A percentile compares a stretch with the other conserved stretches of the same genome.
Evolutionary conservation across 2,113 vertebrate genomes (phyloP).

Genomic region (Cromileptes altivelis): DNA sequence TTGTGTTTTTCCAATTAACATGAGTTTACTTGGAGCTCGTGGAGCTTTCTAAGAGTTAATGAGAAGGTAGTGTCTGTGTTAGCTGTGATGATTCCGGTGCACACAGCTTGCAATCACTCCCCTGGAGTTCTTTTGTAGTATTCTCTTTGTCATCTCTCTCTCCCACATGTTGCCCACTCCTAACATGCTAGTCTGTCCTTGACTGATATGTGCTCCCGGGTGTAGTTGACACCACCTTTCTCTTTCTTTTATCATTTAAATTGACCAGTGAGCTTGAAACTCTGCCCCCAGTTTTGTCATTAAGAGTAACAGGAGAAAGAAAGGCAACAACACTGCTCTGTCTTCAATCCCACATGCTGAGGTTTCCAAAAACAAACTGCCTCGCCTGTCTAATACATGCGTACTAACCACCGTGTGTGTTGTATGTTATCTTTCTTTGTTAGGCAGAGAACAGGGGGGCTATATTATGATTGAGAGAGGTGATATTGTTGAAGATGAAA

Average conservation of each 20-base stretch:
- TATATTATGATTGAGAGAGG: slow-evolving; percentile 67
- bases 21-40: background rate
- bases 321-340: background rate
- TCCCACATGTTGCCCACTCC: slow-evolving; percentile 31
- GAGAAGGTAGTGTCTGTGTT: slow-evolving; percentile 14
- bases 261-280: background rate
- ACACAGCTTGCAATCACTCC: background rate
- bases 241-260: slow-evolving; percentile 8
- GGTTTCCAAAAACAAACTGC: slow-evolving; percentile 1
- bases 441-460: slow-evolving; percentile 22
- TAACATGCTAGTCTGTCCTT: slow-evolving; percentile 17
- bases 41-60: background rate
- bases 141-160: slow-evolving; percentile 31
- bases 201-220: slow-evolving; percentile 12
- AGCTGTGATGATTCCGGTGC: slow-evolving; percentile 4
- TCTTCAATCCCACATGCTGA: background rate
- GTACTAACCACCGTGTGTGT: slow-evolving; percentile 1
- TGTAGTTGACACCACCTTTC: slow-evolving; percentile 5
- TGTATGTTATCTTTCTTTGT: slow-evolving; percentile 49
- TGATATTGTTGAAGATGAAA: slow-evolving; percentile 69
- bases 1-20: background rate
- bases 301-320: background rate
- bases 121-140: slow-evolving; percentile 34
- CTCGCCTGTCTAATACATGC: background rate
- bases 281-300: background rate